Evolutionary conservation across 2,113 vertebrate genomes (phyloP).

Genomic region (Mesitornis unicolor): DNA sequence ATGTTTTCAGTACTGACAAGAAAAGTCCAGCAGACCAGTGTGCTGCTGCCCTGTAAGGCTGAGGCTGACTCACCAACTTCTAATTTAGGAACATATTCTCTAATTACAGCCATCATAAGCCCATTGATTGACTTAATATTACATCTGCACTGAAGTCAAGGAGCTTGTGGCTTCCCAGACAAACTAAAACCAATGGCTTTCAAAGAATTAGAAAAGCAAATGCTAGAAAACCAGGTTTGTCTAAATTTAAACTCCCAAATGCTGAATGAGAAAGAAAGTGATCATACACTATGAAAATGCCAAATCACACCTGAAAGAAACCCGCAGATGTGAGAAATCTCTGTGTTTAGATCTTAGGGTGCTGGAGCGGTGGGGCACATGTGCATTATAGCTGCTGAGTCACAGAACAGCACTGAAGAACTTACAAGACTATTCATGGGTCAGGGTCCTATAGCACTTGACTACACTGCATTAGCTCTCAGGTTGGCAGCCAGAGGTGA

Average conservation of each 20-base stretch:
- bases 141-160: slow-evolving; percentile 7
- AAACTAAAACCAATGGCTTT: not conserved
- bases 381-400: slow-evolving; percentile 36
- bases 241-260: not conserved
- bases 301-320: not conserved
- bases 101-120: not conserved
- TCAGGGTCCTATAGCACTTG: slow-evolving; percentile 19
- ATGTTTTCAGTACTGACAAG: not conserved
- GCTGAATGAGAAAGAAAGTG: not conserved
- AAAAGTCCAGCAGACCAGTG: not conserved
- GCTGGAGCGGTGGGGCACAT: not conserved
- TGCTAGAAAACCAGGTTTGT: not conserved
- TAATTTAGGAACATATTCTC: not conserved
- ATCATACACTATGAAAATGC: not conserved
- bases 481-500: not conserved
- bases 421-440: not conserved
- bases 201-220: slow-evolving; percentile 1
- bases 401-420: slow-evolving; percentile 50
- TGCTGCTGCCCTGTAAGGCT: not conserved
- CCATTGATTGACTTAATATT: not conserved
- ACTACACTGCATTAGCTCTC: slow-evolving; percentile 1
- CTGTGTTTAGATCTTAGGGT: not conserved
- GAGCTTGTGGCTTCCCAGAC: slow-evolving; percentile 16
- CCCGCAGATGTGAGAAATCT: not conserved
- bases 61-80: not conserved